Evolutionary conservation across 2,113 vertebrate genomes (phyloP), one percentile per base, ranked within the genome.

Genomic region (Oceanites oceanicus): DNA sequence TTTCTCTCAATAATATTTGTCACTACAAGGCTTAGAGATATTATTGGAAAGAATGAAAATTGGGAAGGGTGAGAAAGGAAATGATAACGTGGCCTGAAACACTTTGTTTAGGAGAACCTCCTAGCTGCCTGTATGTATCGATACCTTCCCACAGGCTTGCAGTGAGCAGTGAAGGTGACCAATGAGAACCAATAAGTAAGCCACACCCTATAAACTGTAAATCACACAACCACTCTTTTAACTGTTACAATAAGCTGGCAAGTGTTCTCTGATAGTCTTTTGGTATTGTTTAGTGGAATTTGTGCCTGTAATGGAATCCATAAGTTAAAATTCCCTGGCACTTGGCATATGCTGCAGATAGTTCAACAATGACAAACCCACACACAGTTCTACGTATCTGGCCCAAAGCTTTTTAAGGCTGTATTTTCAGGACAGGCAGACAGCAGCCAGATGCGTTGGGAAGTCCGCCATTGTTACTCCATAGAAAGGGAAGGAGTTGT

Each of bases 91-190:
- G 42, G 34, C 36, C 65, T 71, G 50, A 38, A 87, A 30, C 11
- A 44, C 20, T 40, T 9, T 38, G 38, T 36, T 79, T 12, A 74
- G 56, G 19, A 81, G 38, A 75, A 15, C 9, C 38, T 85, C 49
- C 11, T n/a, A 50, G 36, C 19, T 50, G 68, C n/a, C 38, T 6
- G 3, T 5, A 5, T 0, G 4, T 74, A 25, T 13, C 4, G 1
- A 44, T 20, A 23, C 36, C 67, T 49, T 61, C 71, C 71, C 49
- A 50, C 6, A 23, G 65, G 36, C 29, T 42, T 21, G 2, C 34
- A 7, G 5, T 3, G 65, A 91, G n/a, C 38, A 1, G 34, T 6
- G 10, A 82, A 1, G 5, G 67, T 62, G 73, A 75, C 38, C 85
- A 67, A 45, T 9, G 20, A 55, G 49, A 59, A 78, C 42, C 53